These are phyloP conservation scores for Nanorana parkeri DNA, from an alignment of 2,113 vertebrate genomes.

Conservation along the genomic window DNA sequence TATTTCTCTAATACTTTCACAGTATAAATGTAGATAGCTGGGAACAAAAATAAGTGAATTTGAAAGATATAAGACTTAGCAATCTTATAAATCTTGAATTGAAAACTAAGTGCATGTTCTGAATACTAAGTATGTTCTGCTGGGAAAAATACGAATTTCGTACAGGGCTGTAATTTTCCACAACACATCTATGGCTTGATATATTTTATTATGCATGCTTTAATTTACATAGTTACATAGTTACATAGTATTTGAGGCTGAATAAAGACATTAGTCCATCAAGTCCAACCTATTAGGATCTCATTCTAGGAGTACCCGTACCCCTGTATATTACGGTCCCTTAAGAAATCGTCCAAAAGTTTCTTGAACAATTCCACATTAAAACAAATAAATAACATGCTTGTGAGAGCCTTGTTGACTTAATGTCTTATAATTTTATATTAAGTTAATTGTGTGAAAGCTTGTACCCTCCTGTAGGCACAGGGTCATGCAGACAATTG, in stretches of 20 bases:
- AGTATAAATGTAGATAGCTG: neutral
- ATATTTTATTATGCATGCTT: conserved; percentile 16
- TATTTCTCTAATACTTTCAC: neutral
- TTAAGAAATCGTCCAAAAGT: too few relatives aligned
- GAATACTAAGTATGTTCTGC: neutral
- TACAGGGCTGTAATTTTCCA: conserved; percentile 1
- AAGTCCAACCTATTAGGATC: too few relatives aligned
- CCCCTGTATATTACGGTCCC: too few relatives aligned
- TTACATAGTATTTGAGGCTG: too few relatives aligned
- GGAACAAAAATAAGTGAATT: neutral
- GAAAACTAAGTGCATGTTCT: neutral
- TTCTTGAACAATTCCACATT: too few relatives aligned
- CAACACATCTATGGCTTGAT: neutral
- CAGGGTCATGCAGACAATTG: conserved; percentile 36
- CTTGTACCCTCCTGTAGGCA: conserved; percentile 19
- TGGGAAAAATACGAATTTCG: neutral
- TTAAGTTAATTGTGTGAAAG: conserved; percentile 36
- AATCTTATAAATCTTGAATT: neutral
- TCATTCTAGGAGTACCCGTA: too few relatives aligned
- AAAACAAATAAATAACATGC: conserved; percentile 36
- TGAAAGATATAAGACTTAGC: neutral
- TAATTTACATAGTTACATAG: too few relatives aligned
- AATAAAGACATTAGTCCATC: too few relatives aligned
- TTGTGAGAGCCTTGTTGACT: conserved; percentile 5
- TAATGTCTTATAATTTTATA: conserved; percentile 30